Conservation (phyloP, 2,888 invertebrate species). For the Schizotus pectinicornis region DNA sequence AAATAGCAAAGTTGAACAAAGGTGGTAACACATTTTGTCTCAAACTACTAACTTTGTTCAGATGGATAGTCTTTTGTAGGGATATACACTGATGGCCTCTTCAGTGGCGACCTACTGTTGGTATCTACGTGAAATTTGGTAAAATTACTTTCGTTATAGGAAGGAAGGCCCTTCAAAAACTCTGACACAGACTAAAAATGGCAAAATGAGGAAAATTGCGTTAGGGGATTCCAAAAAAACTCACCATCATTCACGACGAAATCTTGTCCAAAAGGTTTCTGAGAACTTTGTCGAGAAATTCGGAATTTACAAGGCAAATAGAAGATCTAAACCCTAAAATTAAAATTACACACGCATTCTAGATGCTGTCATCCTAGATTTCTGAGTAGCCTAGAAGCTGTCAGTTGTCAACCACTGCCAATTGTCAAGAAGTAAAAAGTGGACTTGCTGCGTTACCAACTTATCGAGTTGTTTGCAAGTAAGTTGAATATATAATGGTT, state of each 20-base stretch:
- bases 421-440: no score
- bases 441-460: no score
- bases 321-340: no score
- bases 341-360: no score
- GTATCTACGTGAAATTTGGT: conserved; percentile 88
- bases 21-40: conserved; percentile 4
- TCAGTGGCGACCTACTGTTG: conserved; percentile 80
- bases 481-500: no score
- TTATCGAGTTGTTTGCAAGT: no score
- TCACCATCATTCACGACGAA: background rate
- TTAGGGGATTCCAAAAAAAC: background rate
- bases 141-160: conserved; percentile 90
- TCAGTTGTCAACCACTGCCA: no score
- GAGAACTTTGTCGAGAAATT: no score
- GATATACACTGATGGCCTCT: conserved; percentile 89
- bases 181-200: conserved; percentile 80
- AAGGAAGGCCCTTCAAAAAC: conserved; percentile 90
- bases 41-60: conserved; percentile 79
- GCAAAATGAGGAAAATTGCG: background rate
- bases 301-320: no score
- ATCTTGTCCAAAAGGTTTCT: no score
- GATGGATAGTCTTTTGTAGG: conserved; percentile 92
- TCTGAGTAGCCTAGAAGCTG: no score
- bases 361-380: no score
- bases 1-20: conserved; percentile 50